Base-by-base conservation (phyloP, 1,140 invertebrate genomes). In the Drosophila ambigua region DNA sequence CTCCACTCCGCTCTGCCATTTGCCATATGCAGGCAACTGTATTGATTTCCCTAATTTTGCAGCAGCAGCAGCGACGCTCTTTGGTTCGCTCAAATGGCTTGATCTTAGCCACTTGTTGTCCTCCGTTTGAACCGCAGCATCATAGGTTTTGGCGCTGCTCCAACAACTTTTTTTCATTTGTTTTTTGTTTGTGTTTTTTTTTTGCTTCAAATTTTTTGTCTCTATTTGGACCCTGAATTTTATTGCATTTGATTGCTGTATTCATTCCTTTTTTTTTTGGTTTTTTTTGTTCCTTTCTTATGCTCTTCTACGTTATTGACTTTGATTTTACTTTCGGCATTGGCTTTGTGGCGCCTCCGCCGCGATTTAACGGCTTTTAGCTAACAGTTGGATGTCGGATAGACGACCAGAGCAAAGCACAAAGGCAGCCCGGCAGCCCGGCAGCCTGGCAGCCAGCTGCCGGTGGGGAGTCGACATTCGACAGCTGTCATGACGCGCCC, bases 291-390 rank as follows among this genome's bases (percentile, higher is more conserved):
- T 62, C 79, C 54, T 54, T 79, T 46, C 28, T 53, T 60, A 48
- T 24, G 7, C 48, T 50, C 26, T 61, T 46, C 46, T 64, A 77
- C 57, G 63, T 80, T 79, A 84, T 85, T 84, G 77, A 80, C 67
- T 80, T 84, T 84, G 81, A 84, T 80, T 84, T 84, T 73, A 84
- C 77, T 84, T 84, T 79, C 48, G 72, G 67, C 51, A 61, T 62
- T 79, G 80, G 72, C 61, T 85, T 68, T 85, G 80, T 79, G 72
- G 64, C 50, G 72, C 77, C 61, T 72, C 67, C 63, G 52, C 58
- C 61, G 61, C 53, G 69, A 60, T 82, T 78, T 63, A 74, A 69
- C 66, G 81, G 77, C 58, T 75, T 82, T 83, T 64, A 58, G 80
- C 66, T 6, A 69, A 46, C 66, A 55, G 61, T 65, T 68, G 73